Evolutionary conservation across 2,113 vertebrate species (phyloP).

Genomic region (Hippotragus niger): DNA sequence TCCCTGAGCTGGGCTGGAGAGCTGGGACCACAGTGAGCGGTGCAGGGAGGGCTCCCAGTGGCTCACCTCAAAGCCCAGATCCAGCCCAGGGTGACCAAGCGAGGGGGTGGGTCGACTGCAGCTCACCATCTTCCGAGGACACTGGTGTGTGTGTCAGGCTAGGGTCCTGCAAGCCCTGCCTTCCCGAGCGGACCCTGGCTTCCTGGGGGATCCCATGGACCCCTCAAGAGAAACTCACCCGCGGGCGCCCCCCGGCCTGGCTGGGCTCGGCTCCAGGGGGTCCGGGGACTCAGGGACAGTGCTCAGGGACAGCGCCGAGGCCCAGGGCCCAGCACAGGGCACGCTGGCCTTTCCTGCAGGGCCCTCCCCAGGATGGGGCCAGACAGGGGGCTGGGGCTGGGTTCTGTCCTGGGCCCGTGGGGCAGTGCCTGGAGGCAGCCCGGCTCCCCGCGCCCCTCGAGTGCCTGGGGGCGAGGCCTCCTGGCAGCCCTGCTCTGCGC

Average conservation of each 20-base stretch:
- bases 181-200: fast-evolving
- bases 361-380: too few relatives aligned
- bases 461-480: neutral
- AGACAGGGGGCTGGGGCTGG: neutral
- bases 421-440: fast-evolving
- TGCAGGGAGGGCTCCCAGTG: neutral
- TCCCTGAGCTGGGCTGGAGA: neutral
- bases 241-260: fast-evolving
- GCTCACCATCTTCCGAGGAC: neutral
- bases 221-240: fast-evolving
- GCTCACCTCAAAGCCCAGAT: fast-evolving
- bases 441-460: fast-evolving
- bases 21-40: neutral
- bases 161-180: too few relatives aligned
- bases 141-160: fast-evolving
- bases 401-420: neutral
- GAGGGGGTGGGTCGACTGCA: fast-evolving
- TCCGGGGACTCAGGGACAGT: neutral
- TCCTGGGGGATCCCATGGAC: fast-evolving
- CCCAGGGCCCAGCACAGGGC: fast-evolving
- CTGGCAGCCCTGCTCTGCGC: neutral
- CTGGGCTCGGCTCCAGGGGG: fast-evolving
- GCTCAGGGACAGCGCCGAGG: neutral
- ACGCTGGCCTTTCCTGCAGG: fast-evolving
- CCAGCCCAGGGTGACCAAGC: neutral